Evolutionary conservation across 2,888 invertebrate genomes (phyloP).

Genomic region (Apamea sordens): DNA sequence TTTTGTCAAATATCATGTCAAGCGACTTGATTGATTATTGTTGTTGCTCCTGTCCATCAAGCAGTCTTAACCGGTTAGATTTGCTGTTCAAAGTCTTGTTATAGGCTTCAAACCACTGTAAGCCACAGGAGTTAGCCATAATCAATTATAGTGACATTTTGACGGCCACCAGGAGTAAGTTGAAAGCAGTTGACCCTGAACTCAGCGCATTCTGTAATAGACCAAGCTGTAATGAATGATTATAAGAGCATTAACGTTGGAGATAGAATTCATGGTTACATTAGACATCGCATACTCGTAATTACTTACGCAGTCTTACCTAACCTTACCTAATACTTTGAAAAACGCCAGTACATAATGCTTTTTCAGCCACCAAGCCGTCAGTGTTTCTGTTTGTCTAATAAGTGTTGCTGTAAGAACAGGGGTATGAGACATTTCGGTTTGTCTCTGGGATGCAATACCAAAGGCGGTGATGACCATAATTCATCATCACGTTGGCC

Average conservation of each 20-base stretch:
- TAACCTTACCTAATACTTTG: background rate
- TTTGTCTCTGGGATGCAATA: background rate
- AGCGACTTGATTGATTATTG: constrained; percentile 28
- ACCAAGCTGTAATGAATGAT: background rate
- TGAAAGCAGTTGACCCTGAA: constrained; percentile 3
- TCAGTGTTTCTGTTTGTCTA: background rate
- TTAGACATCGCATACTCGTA: too few relatives aligned
- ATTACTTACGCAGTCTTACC: background rate
- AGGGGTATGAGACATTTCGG: background rate
- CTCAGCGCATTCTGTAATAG: background rate
- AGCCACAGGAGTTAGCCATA: background rate
- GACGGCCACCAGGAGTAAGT: background rate
- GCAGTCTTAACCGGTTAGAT: constrained; percentile 13
- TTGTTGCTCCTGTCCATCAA: constrained; percentile 12
- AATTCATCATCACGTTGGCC: background rate
- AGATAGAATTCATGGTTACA: background rate
- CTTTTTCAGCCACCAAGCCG: background rate
- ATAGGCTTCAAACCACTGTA: background rate
- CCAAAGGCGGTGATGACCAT: background rate
- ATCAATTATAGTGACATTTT: constrained; percentile 2
- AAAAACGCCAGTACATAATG: too few relatives aligned
- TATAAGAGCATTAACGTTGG: background rate
- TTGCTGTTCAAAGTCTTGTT: background rate
- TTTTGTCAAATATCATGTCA: constrained; percentile 21
- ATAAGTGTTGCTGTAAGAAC: background rate